Conservation (phyloP, 2,113 vertebrate species). For the Chaetodon auriga region DNA sequence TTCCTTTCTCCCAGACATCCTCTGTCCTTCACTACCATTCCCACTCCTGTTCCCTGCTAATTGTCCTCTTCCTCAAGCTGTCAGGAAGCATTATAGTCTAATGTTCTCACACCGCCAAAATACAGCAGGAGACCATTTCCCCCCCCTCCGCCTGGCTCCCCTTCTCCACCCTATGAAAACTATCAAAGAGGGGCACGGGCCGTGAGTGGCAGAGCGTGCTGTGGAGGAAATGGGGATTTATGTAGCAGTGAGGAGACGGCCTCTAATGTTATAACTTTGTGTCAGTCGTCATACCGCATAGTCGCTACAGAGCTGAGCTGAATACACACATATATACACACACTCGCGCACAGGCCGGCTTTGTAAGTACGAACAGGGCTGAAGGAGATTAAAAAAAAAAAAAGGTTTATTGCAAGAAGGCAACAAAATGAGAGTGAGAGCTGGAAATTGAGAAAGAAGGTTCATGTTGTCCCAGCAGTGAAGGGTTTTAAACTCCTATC, state of each 20-base stretch:
- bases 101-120: constrained; percentile 69
- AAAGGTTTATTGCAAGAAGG: constrained; percentile 40
- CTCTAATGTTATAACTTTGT: constrained; percentile 63
- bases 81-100: constrained; percentile 71
- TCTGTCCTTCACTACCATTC: constrained; percentile 31
- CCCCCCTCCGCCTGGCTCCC: constrained; percentile 19
- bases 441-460: constrained; percentile 33
- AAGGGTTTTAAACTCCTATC: constrained; percentile 54
- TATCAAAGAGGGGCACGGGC: constrained; percentile 59
- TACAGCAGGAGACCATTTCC: constrained; percentile 71
- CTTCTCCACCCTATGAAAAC: constrained; percentile 62
- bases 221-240: constrained; percentile 79
- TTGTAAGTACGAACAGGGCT: constrained; percentile 12
- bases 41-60: constrained; percentile 67
- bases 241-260: constrained; percentile 58
- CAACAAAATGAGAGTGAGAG: constrained; percentile 35
- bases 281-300: constrained; percentile 58
- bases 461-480: constrained; percentile 41
- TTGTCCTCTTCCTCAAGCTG: constrained; percentile 79
- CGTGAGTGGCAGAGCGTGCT: constrained; percentile 76
- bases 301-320: constrained; percentile 34
- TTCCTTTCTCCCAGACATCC: constrained; percentile 12
- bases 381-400: constrained; percentile 11
- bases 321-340: constrained; percentile 29
- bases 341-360: constrained; percentile 7